Conservation (phyloP, 2,113 vertebrate genomes). For the Amblyopsis rosae region DNA sequence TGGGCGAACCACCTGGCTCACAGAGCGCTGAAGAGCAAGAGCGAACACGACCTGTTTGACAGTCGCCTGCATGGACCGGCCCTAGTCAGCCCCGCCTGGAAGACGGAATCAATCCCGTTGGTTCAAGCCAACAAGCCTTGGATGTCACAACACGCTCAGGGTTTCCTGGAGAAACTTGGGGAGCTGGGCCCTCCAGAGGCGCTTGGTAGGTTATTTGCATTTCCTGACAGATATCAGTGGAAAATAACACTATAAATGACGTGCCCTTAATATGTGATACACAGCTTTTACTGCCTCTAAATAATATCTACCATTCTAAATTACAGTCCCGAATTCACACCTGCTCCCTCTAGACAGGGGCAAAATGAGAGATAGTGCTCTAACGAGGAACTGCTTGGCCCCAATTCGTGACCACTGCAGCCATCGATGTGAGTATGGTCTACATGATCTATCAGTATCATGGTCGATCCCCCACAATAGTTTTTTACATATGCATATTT, state of each 20-base stretch:
- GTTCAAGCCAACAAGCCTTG: slow-evolving; percentile 72
- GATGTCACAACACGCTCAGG: slow-evolving; percentile 70
- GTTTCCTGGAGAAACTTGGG: slow-evolving; percentile 68
- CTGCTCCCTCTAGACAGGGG: slow-evolving; percentile 63
- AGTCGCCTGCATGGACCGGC: slow-evolving; percentile 66
- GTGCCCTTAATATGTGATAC: background rate
- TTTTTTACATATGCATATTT: background rate
- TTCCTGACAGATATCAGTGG: background rate
- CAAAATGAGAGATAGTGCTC: slow-evolving; percentile 68
- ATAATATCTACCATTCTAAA: background rate
- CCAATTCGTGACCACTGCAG: slow-evolving; percentile 76
- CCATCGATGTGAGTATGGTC: slow-evolving; percentile 80
- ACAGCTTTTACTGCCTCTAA: too few relatives aligned
- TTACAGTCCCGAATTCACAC: slow-evolving; percentile 73
- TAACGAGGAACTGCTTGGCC: slow-evolving; percentile 72
- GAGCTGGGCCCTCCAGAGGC: slow-evolving; percentile 62
- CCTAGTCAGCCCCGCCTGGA: slow-evolving; percentile 71
- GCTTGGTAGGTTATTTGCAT: slow-evolving; percentile 56
- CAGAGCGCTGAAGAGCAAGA: slow-evolving; percentile 80
- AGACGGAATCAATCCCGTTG: slow-evolving; percentile 61
- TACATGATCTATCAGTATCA: background rate
- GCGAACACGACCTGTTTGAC: slow-evolving; percentile 80
- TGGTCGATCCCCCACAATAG: background rate
- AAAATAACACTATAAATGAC: background rate
- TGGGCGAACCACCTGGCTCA: slow-evolving; percentile 61